phyloP scores from a whole-genome alignment of 2,888 invertebrate genomes.

The Thyatira batis region DNA sequence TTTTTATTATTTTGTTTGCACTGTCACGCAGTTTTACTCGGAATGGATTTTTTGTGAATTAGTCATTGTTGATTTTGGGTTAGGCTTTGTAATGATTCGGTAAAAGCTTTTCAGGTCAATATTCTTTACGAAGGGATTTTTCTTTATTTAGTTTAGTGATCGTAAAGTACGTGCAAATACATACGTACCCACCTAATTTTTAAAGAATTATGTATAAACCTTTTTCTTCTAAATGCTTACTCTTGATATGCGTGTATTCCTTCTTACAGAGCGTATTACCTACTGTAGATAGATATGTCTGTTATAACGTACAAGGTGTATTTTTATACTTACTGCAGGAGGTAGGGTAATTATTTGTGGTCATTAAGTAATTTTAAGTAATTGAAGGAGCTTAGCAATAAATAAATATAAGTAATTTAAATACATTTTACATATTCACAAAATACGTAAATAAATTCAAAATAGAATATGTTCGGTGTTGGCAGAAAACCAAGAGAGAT shows the following conservation, averaged over 20 bases:
- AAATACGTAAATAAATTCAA: constrained; percentile 34
- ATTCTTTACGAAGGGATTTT: constrained; percentile 10
- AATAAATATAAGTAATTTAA: constrained; percentile 1
- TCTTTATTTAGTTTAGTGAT: constrained; percentile 3
- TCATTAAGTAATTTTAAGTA: too few relatives aligned
- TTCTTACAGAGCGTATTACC: too few relatives aligned
- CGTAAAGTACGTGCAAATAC: neutral
- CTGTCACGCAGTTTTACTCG: constrained; percentile 68
- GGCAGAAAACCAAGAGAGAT: constrained; percentile 63
- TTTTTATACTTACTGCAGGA: too few relatives aligned
- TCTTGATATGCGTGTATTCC: too few relatives aligned
- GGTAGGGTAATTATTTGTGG: too few relatives aligned
- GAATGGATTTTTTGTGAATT: constrained; percentile 73
- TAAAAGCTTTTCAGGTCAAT: constrained; percentile 28
- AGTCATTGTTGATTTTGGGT: constrained; percentile 58
- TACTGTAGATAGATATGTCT: too few relatives aligned
- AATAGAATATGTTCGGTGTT: constrained; percentile 34
- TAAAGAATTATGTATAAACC: too few relatives aligned
- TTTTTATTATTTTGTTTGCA: constrained; percentile 70
- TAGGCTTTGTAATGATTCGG: constrained; percentile 50
- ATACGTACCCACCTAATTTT: too few relatives aligned
- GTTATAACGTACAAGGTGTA: too few relatives aligned
- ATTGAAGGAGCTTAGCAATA: too few relatives aligned
- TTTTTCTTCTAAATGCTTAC: too few relatives aligned
- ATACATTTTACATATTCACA: constrained; percentile 12